These are phyloP conservation scores for Drosophila murphyi DNA, from an alignment of 1,140 invertebrate species.

Conservation along the genomic window DNA sequence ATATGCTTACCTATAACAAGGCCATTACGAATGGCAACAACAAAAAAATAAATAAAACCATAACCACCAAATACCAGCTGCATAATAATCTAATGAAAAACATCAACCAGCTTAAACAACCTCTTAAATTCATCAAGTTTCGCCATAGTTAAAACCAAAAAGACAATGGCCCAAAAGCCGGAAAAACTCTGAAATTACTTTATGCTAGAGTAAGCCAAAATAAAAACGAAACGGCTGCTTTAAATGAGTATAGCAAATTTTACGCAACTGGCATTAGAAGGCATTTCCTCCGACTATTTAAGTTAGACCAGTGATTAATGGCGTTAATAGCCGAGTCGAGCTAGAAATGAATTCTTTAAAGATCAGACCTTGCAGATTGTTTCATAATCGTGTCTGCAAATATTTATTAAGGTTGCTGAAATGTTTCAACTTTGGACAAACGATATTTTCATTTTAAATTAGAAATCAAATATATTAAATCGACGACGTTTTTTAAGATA, in stretches of 20 bases:
- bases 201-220: neutral
- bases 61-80: too few relatives aligned
- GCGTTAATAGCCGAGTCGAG: conserved; percentile 7
- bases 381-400: neutral
- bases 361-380: too few relatives aligned
- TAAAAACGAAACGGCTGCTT: neutral
- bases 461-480: too few relatives aligned
- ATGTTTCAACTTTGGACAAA: too few relatives aligned
- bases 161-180: neutral
- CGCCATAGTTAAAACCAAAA: neutral
- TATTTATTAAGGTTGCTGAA: too few relatives aligned
- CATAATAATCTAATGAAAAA: neutral
- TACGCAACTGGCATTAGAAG: neutral
- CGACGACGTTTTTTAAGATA: too few relatives aligned
- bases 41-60: neutral
- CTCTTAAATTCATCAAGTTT: neutral
- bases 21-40: neutral
- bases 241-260: neutral
- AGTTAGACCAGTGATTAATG: neutral
- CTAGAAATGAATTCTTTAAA: neutral
- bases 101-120: neutral
- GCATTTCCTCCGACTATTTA: neutral
- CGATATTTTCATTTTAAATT: too few relatives aligned
- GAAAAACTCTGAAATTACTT: neutral
- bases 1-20: too few relatives aligned